Percentiles rank a stretch among this genome's conserved stretches.
Conservation (phyloP, 1,140 invertebrate genomes). For the Batillaria attramentaria region DNA sequence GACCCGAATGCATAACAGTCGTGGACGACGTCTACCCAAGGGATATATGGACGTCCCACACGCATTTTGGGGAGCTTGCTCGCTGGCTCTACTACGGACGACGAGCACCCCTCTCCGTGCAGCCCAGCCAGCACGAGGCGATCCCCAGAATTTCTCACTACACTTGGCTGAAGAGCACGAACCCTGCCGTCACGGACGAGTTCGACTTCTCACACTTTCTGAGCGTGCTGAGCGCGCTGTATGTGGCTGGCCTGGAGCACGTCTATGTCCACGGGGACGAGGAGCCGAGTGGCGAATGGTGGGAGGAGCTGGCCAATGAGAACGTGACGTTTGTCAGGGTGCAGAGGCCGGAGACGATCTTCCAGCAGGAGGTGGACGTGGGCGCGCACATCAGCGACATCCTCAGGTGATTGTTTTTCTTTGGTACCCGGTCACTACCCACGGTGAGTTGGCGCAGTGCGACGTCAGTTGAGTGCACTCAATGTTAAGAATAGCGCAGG, state of each 20-base stretch:
- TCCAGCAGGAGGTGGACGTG: slow-evolving; percentile 6
- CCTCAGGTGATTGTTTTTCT: too few species aligned
- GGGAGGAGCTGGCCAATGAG: slow-evolving; percentile 26
- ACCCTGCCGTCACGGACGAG: background rate
- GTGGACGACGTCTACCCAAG: background rate
- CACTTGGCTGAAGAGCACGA: background rate
- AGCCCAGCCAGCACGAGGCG: background rate
- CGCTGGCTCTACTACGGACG: slow-evolving; percentile 14
- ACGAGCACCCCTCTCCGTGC: background rate
- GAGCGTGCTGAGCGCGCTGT: slow-evolving; percentile 27
- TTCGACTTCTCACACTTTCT: background rate
- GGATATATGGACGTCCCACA: background rate
- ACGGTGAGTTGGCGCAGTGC: too few species aligned
- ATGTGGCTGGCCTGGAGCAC: slow-evolving; percentile 24
- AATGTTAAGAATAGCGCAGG: too few species aligned
- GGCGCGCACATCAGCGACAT: too few species aligned
- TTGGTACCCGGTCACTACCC: too few species aligned
- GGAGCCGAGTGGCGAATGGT: slow-evolving; percentile 30
- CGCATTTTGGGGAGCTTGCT: background rate
- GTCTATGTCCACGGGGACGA: slow-evolving; percentile 38
- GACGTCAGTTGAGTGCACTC: too few species aligned
- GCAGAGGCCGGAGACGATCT: slow-evolving; percentile 23
- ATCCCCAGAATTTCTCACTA: background rate
- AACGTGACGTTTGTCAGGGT: slow-evolving; percentile 40
- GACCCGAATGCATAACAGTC: background rate